Evolutionary conservation across 2,113 vertebrate genomes (phyloP).

Genomic region (Bettongia penicillata): DNA sequence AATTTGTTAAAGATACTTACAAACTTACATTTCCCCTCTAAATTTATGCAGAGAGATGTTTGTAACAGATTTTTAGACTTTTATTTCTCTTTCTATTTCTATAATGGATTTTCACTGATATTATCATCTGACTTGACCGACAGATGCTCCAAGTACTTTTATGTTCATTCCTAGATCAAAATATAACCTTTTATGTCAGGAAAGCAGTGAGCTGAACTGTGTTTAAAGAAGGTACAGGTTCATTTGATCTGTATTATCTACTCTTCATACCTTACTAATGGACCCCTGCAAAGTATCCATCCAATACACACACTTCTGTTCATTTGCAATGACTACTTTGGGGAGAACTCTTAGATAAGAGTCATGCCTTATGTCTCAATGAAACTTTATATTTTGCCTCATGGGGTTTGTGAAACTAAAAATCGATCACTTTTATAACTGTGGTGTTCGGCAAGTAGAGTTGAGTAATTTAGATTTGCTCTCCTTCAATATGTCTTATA

Average conservation of each 20-base stretch:
- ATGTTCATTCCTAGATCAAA: not conserved
- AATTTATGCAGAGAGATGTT: not conserved
- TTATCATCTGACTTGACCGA: constrained; percentile 7
- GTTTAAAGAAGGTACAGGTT: not conserved
- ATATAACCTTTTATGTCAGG: not conserved
- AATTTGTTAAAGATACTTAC: too few relatives aligned
- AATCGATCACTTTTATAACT: constrained; percentile 7
- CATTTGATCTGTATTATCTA: constrained; percentile 8
- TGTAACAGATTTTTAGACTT: not conserved
- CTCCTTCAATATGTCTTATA: not conserved
- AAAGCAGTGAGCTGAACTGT: not conserved
- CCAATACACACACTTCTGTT: not conserved
- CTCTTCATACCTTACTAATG: not conserved
- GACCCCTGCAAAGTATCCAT: not conserved
- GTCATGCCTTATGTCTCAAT: not conserved
- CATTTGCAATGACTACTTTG: not conserved
- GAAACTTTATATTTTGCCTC: not conserved
- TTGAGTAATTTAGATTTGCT: constrained; percentile 7
- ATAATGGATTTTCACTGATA: not conserved
- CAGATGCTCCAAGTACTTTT: not conserved
- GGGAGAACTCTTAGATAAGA: not conserved
- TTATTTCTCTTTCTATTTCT: not conserved
- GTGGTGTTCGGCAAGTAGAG: not conserved
- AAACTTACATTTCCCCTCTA: not conserved
- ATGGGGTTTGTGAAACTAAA: not conserved